Conservation (phyloP, 2,888 invertebrate genomes). For the Meiosimyza decipiens region DNA sequence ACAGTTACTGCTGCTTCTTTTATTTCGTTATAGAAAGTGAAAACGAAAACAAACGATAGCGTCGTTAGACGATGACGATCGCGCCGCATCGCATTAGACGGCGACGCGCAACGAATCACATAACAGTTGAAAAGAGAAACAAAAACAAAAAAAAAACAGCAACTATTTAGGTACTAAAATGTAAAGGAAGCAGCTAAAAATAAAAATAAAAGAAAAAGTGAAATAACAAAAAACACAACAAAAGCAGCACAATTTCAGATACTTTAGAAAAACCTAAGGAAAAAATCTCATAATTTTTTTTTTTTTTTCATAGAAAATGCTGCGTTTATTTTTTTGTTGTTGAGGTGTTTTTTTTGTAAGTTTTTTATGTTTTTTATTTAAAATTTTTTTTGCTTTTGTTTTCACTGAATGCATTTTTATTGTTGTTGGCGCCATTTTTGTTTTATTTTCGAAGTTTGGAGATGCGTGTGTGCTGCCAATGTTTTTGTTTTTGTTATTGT, state of each 20-base stretch:
- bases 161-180: background rate
- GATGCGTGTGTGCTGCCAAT: background rate
- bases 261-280: slow-evolving; percentile 1
- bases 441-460: background rate
- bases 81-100: slow-evolving; percentile 20
- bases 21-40: slow-evolving; percentile 47
- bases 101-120: slow-evolving; percentile 35
- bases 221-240: background rate
- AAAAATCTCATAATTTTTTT: background rate
- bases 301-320: background rate
- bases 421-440: background rate
- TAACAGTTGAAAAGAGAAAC: slow-evolving; percentile 22
- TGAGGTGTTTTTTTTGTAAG: too few relatives aligned
- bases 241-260: slow-evolving; percentile 4
- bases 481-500: slow-evolving; percentile 10
- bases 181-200: background rate
- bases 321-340: background rate
- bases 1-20: slow-evolving; percentile 39
- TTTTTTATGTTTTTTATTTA: background rate
- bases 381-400: background rate
- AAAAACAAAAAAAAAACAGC: background rate
- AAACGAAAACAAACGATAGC: slow-evolving; percentile 39
- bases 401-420: background rate
- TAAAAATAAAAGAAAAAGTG: background rate
- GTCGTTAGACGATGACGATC: background rate